Base-by-base conservation (phyloP, 1,140 invertebrate genomes). In the Trichoplusia ni region DNA sequence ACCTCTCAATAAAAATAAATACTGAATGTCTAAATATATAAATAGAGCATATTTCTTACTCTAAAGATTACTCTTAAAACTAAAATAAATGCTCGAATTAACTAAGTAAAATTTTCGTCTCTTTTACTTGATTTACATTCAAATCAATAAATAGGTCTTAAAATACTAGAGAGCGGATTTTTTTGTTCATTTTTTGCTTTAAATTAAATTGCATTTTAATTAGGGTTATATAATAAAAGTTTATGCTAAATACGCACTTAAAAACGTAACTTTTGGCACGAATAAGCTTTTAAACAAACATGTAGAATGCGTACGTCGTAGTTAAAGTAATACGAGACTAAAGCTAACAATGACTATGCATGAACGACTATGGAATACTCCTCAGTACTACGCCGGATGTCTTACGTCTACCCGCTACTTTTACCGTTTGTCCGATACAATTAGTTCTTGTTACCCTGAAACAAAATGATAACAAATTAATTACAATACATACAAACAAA, bases 281-380 rank as follows among this genome's bases (percentile, higher is more conserved):
- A 81, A 68, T 76, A 72, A 78, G 68, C 79, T 77, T 47, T 27
- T 66, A 69, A 63, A 60, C 46, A 61, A 29, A 14, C 13, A 62
- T 56, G 46, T 58, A 51, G 49, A 44, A 62, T 53, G 58, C 64
- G 64, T 65, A 65, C 40, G 37, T 63, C 47, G 51, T 58, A 13
- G 11, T 60, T 69, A 69, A 76, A 76, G 61, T 70, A 73, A 70
- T 73, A 37, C 19, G 27, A 58, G 61, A 70, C 84, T 85, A 82
- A 86, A 84, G 75, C 82, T 86, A 86, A 79, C 63, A 79, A 84
- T 85, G 82, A 87, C 84, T 89, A 89, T 75, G 76, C 44, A 60
- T 38, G 70, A 80, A 77, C 77, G 71, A 69, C 65, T 75, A 69
- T 69, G 49, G 58, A 29, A 49, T 47, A 60, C 27, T 54, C 54